These are phyloP conservation scores for Arothron firmamentum DNA, from an alignment of 2,113 vertebrate species.

Conservation along the genomic window DNA sequence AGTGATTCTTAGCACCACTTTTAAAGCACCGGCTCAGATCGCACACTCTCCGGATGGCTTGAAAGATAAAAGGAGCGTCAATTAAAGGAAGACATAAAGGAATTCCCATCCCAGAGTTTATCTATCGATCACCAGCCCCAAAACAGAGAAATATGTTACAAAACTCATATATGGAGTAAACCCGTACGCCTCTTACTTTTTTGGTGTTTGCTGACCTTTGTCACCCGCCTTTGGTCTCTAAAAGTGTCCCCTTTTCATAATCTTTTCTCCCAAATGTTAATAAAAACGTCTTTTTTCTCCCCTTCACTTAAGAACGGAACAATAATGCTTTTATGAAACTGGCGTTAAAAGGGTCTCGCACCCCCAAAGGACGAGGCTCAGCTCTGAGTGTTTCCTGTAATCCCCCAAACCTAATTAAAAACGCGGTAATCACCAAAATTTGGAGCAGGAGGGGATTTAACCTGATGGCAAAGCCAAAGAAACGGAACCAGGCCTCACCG, in stretches of 20 bases:
- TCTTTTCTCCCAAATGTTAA: slow-evolving; percentile 44
- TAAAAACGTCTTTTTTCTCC: slow-evolving; percentile 22
- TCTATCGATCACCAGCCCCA: slow-evolving; percentile 29
- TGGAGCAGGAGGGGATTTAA: slow-evolving; percentile 47
- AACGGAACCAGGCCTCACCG: slow-evolving; percentile 71
- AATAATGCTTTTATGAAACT: slow-evolving; percentile 55
- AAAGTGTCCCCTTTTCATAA: slow-evolving; percentile 24
- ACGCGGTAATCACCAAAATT: slow-evolving; percentile 50
- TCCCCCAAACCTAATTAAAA: slow-evolving; percentile 61
- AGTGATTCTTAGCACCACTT: slow-evolving; percentile 17
- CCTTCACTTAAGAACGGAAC: slow-evolving; percentile 32
- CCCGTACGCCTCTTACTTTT: no score
- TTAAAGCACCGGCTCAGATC: slow-evolving; percentile 20
- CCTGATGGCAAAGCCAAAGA: slow-evolving; percentile 26
- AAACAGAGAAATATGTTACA: slow-evolving; percentile 3
- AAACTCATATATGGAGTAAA: no score
- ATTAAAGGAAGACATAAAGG: slow-evolving; percentile 32
- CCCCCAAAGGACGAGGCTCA: slow-evolving; percentile 50
- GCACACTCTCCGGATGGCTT: slow-evolving; percentile 8
- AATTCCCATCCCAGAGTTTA: slow-evolving; percentile 1
- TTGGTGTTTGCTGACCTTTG: no score
- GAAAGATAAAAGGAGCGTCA: slow-evolving; percentile 27
- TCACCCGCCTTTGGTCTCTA: slow-evolving; percentile 18
- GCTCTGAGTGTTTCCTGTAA: slow-evolving; percentile 56
- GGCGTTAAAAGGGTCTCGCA: slow-evolving; percentile 56